Evolutionary conservation across 1,140 invertebrate species (phyloP).

Genomic region (Plutomurus gul): DNA sequence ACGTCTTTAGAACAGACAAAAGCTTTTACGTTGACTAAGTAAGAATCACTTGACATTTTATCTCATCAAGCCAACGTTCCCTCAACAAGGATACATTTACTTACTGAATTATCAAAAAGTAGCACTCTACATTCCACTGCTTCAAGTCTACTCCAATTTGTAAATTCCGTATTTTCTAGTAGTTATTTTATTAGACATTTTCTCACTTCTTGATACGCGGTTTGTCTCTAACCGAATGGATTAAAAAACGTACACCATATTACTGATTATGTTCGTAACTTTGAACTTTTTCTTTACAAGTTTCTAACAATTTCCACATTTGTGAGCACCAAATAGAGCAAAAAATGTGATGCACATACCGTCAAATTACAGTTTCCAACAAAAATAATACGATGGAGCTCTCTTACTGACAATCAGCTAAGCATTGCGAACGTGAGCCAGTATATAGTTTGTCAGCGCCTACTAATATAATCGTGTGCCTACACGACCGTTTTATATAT

Average conservation of each 20-base stretch:
- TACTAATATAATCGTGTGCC: neutral
- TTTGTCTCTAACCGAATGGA: neutral
- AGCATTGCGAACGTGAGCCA: too few relatives aligned
- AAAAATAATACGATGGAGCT: neutral
- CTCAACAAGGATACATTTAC: neutral
- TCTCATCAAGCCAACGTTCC: conserved; percentile 5
- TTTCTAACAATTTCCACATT: neutral
- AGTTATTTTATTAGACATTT: neutral
- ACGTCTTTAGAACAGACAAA: too few relatives aligned
- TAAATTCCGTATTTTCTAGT: neutral
- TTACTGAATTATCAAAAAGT: too few relatives aligned
- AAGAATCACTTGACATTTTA: conserved; percentile 10
- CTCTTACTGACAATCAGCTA: neutral
- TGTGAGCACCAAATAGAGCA: neutral
- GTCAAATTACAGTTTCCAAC: neutral
- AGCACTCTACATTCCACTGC: too few relatives aligned
- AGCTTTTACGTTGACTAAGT: too few relatives aligned
- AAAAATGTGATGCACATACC: neutral
- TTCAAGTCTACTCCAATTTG: neutral
- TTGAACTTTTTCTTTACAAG: conserved; percentile 28
- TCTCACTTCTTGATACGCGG: neutral
- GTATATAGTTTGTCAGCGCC: neutral
- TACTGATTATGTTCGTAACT: conserved; percentile 15
- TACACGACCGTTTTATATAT: neutral
- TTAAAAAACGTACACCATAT: neutral